Conservation (phyloP, 2,888 invertebrate species). For the Pollenia griseotomentosa region DNA sequence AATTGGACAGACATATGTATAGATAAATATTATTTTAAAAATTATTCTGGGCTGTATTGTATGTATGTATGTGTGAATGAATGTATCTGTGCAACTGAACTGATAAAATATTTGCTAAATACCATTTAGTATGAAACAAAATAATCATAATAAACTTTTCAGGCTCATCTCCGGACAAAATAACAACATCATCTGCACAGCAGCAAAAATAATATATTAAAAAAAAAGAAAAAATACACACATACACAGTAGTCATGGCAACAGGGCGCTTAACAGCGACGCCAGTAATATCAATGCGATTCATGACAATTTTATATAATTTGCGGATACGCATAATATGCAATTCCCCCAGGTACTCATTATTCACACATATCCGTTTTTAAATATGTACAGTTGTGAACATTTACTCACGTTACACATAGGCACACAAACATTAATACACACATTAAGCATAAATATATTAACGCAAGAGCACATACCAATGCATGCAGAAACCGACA, state of each 20-base stretch:
- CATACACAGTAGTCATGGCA: neutral
- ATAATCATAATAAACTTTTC: slow-evolving; percentile 64
- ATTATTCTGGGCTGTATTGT: too few relatives aligned
- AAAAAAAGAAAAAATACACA: neutral
- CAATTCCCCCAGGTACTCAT: slow-evolving; percentile 72
- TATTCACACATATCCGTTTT: slow-evolving; percentile 70
- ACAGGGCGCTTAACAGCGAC: slow-evolving; percentile 29
- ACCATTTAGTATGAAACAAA: slow-evolving; percentile 58
- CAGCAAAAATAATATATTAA: neutral
- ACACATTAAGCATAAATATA: slow-evolving; percentile 8
- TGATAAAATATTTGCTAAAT: slow-evolving; percentile 73
- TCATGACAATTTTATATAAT: slow-evolving; percentile 74
- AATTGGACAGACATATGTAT: neutral
- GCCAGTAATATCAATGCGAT: slow-evolving; percentile 51
- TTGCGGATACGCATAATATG: slow-evolving; percentile 72
- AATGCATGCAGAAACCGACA: slow-evolving; percentile 13
- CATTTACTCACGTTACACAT: neutral
- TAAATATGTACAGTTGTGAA: slow-evolving; percentile 21
- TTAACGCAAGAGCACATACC: slow-evolving; percentile 6
- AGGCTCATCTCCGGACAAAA: slow-evolving; percentile 1
- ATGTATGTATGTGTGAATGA: neutral
- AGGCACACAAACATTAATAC: neutral
- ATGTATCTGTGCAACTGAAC: slow-evolving; percentile 59
- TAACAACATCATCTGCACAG: slow-evolving; percentile 34
- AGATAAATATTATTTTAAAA: slow-evolving; percentile 48